Base-by-base conservation (phyloP, 2,888 invertebrate species). In the Tetropium fuscum region DNA sequence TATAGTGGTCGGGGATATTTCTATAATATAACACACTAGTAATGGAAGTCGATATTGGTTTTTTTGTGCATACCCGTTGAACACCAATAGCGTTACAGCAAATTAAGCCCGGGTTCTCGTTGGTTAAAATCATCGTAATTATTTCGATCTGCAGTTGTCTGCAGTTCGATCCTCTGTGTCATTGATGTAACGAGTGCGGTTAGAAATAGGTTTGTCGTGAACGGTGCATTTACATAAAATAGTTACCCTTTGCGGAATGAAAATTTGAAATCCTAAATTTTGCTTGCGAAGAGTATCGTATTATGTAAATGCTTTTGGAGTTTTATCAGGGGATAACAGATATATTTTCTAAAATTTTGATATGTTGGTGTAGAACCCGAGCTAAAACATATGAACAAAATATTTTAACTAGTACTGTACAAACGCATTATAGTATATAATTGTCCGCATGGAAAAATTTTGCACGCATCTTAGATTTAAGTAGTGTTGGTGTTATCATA, bases 1-100 rank as follows among this genome's bases (percentile, higher is more conserved):
- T 79, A 79, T 79, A 71, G 71, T 78, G 77, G 76, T 78, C 75
- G 78, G 76, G 77, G 75, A 74, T 69, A 68, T 70, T 67, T 68
- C 67, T 64, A 58, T 56, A 60, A 56, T 55, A 66, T 64, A 67
- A 64, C 51, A 34, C 44, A 34, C 40, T 57, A 41, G 69, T 63
- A 66, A 73, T 80, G 80, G 80, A 80, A 80, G 80, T 80, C 77
- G 78, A 74, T 74, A 48, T 34, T 32, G 36, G 63, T 62, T 63
- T 53, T 57, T 76, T 78, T 78, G 76, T 78, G 76, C 75, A 75
- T 69, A 71, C 70, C 69, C 71, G 71, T 72, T 76, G 74, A 78
- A 78, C 74, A 77, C 72, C 76, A 70, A 78, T 74, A 58, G 48
- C 57, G 27, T 57, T 49, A 57, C 30, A 57, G 57, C 57, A 40